Conservation (phyloP, 2,888 invertebrate genomes). For the Cataglyphis livida region DNA sequence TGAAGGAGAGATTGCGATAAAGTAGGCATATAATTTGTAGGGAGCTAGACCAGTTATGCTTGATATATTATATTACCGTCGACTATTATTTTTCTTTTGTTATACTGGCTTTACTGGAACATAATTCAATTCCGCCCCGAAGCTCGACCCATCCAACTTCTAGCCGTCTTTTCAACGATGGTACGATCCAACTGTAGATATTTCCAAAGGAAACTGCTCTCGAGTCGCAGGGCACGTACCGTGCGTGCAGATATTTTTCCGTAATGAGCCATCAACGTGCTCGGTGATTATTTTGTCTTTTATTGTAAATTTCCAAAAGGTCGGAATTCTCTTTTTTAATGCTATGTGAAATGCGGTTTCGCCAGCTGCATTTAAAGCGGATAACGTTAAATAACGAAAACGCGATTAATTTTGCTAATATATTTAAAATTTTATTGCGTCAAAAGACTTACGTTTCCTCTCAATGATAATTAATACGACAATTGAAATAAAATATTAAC, state of each 20-base stretch:
- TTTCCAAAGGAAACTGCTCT: constrained; percentile 28
- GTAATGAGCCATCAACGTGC: not conserved
- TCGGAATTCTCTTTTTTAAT: not conserved
- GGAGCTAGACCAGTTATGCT: constrained; percentile 9
- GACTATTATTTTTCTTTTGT: constrained; percentile 60
- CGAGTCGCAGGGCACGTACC: constrained; percentile 35
- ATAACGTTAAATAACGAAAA: constrained; percentile 10
- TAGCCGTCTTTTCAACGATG: constrained; percentile 13
- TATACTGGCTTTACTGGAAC: constrained; percentile 41
- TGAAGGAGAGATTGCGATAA: constrained; percentile 72
- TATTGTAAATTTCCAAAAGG: constrained; percentile 26
- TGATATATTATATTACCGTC: constrained; percentile 34
- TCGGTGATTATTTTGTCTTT: constrained; percentile 41
- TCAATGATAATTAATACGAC: not conserved
- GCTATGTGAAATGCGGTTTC: not conserved
- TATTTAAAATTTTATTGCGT: not conserved
- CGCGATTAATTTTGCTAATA: not conserved
- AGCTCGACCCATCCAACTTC: constrained; percentile 18
- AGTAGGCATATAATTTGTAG: constrained; percentile 64
- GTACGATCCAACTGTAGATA: constrained; percentile 14
- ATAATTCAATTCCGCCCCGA: constrained; percentile 61
- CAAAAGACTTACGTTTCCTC: not conserved
- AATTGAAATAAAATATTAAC: not conserved
- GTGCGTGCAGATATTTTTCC: constrained; percentile 45
- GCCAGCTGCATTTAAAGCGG: not conserved